Evolutionary conservation across 2,797 vertebrate genomes (phyloP).

Genomic region (Philypnodon macrostomus): DNA sequence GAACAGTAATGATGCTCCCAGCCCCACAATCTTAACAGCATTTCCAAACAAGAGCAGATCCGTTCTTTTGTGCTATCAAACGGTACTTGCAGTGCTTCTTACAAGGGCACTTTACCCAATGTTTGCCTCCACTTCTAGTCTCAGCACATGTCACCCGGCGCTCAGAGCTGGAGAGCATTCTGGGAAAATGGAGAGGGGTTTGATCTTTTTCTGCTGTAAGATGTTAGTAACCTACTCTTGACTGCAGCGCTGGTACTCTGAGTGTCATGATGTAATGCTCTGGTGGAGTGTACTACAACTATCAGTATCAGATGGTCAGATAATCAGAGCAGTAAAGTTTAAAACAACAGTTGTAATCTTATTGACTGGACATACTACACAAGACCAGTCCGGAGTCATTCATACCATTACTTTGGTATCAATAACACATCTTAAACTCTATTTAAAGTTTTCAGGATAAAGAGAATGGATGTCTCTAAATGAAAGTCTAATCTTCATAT

Average conservation of each 20-base stretch:
- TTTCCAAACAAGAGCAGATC: slow-evolving; percentile 35
- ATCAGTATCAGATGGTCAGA: slow-evolving; percentile 18
- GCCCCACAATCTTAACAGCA: slow-evolving; percentile 46
- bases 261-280: slow-evolving; percentile 34
- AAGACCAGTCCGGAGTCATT: no score
- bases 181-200: slow-evolving; percentile 46
- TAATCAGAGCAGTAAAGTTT: neutral
- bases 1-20: slow-evolving; percentile 36
- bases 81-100: slow-evolving; percentile 25
- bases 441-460: no score
- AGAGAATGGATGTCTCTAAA: no score
- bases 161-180: slow-evolving; percentile 35
- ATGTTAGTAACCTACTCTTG: slow-evolving; percentile 21
- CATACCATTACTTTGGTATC: no score
- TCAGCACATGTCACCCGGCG: slow-evolving; percentile 16
- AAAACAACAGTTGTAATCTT: neutral
- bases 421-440: no score
- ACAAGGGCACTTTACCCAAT: slow-evolving; percentile 29
- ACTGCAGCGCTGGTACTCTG: slow-evolving; percentile 27
- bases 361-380: no score
- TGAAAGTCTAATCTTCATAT: no score
- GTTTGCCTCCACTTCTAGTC: slow-evolving; percentile 28
- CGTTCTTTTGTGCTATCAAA: slow-evolving; percentile 39
- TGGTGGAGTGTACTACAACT: slow-evolving; percentile 15
- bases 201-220: slow-evolving; percentile 38